Conservation (phyloP, 2,113 vertebrate genomes). For the Mus spicilegus region DNA sequence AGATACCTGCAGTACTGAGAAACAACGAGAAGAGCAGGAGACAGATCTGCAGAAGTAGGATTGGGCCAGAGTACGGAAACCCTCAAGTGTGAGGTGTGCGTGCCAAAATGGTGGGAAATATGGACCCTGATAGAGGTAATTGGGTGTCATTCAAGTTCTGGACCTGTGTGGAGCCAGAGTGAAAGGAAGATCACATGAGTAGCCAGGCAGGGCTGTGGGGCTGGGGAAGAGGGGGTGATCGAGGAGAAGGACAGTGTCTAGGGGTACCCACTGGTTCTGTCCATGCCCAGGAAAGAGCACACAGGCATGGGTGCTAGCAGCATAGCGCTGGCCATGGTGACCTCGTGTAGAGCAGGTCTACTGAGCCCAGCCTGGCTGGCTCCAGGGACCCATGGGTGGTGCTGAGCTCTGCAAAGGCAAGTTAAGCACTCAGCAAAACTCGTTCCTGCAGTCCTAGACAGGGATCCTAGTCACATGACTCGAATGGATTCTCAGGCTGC, state of each 20-base stretch:
- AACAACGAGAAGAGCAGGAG: neutral
- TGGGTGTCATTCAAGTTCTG: neutral
- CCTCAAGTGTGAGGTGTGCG: neutral
- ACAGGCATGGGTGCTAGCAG: neutral
- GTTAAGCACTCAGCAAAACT: constrained; percentile 68
- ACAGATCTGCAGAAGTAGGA: neutral
- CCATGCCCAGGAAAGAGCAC: neutral
- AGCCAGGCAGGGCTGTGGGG: neutral
- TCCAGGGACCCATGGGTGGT: constrained; percentile 6
- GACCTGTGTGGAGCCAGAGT: neutral
- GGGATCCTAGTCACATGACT: constrained; percentile 52
- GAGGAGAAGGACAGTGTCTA: neutral
- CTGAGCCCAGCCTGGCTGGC: constrained; percentile 39
- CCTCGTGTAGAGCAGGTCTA: constrained; percentile 1
- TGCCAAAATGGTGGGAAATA: neutral
- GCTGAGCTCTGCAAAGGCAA: constrained; percentile 78
- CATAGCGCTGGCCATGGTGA: neutral
- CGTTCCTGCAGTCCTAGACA: constrained; percentile 53
- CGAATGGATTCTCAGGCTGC: constrained; percentile 63
- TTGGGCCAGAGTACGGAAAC: neutral
- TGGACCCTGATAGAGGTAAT: neutral
- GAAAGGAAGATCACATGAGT: no score
- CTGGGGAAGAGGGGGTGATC: neutral
- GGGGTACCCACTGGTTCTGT: neutral
- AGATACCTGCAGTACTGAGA: neutral